Base-by-base conservation (phyloP, 2,888 invertebrate species). In the Leptopilina myrica region DNA sequence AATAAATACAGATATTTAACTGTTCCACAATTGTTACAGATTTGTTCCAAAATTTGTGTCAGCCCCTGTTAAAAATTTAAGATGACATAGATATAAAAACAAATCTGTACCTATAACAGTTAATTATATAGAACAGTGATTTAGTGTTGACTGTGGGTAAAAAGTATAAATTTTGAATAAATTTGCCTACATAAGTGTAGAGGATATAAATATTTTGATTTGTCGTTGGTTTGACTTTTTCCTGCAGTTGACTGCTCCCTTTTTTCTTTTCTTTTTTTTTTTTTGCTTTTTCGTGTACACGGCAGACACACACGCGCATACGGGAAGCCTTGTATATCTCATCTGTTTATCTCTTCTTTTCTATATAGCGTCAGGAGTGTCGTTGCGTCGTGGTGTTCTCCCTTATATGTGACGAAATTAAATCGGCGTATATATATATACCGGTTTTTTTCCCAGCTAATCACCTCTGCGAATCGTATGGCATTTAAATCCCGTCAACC, bases 401-500 rank as follows among this genome's bases (percentile, higher is more conserved):
- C 33, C 73, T 56, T 73, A 33, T 73, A 33, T 33, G 81, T 81
- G 84, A 79, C 80, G 77, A 84, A 84, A 82, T 82, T 82, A 84
- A 82, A 81, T 78, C 80, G 43, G 78, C 78, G 76, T 62, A 79
- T 83, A 81, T 49, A 81, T 49, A 1, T 20, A 49, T 49, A 49
- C 49, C 80, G 73, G 81, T 78, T 20, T 33, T 83, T 85, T 85
- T 81, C 84, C 82, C 82, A 83, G 80, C 80, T 86, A 85, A 86
- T 86, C 85, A 82, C 84, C 82, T 81, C 78, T 81, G 84, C 80
- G 83, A 85, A 86, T 85, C 78, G 82, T 79, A 78, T 79, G 84
- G 81, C 85, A 84, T 87, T 88, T 87, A 86, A 88, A 88, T 87
- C 86, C 85, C 84, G 80, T 82, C 80, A 81, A 81, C 78, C 79